These are phyloP conservation scores for Myocastor coypus DNA, from an alignment of 2,113 vertebrate species.

Conservation along the genomic window DNA sequence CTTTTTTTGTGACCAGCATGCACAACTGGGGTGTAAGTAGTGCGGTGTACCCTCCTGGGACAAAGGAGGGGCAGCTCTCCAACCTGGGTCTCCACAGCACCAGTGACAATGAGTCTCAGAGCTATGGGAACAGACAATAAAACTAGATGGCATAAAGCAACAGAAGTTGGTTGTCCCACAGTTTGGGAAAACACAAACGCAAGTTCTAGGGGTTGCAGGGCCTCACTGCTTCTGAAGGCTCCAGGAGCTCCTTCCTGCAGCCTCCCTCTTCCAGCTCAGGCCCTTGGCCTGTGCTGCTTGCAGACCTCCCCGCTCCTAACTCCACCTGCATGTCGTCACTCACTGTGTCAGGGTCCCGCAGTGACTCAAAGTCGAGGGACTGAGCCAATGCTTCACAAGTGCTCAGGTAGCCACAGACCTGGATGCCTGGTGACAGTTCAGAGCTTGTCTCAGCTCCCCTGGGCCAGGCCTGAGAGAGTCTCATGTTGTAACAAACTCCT, in stretches of 20 bases:
- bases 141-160: neutral
- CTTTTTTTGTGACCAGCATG: neutral
- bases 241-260: neutral
- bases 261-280: neutral
- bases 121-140: neutral
- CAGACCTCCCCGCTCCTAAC: accelerated
- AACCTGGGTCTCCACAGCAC: neutral
- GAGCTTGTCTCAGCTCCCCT: neutral
- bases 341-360: too few species aligned
- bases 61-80: neutral
- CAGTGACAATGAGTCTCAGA: neutral
- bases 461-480: neutral
- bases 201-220: neutral
- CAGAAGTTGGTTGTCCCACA: too few species aligned
- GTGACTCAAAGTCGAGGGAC: neutral
- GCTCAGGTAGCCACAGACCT: neutral
- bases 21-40: neutral
- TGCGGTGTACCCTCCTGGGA: neutral
- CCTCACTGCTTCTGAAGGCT: accelerated
- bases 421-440: neutral
- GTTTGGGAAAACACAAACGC: neutral
- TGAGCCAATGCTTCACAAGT: neutral
- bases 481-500: neutral
- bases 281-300: accelerated
- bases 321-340: neutral